phyloP scores from a whole-genome alignment of 2,797 vertebrate species.

The Synaphobranchus kaupii region DNA sequence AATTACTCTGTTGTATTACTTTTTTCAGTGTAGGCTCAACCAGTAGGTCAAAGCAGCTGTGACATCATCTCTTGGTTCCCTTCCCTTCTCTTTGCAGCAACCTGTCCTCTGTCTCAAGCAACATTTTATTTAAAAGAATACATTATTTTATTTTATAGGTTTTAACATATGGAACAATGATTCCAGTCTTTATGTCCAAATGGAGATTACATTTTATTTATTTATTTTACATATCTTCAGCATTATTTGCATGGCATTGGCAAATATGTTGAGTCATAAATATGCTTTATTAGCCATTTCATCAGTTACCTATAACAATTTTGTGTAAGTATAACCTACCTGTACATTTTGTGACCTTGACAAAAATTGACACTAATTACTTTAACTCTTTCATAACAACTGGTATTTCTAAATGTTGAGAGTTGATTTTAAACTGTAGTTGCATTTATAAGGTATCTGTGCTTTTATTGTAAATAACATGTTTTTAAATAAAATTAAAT shows the following conservation, averaged over 20 bases:
- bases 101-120: background rate
- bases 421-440: background rate
- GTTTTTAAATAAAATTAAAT: background rate
- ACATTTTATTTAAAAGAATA: background rate
- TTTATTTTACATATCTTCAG: background rate
- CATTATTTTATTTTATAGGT: background rate
- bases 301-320: background rate
- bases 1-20: too few species aligned
- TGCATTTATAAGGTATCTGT: background rate
- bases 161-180: background rate
- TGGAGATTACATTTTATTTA: background rate
- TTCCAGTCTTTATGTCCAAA: background rate
- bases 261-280: background rate
- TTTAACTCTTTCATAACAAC: background rate
- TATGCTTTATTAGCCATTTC: background rate
- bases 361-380: background rate
- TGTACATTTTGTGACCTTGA: background rate
- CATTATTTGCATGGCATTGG: background rate
- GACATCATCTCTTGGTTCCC: background rate
- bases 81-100: background rate
- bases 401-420: background rate
- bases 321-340: background rate
- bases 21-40: too few species aligned
- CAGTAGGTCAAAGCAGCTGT: background rate
- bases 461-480: background rate